Evolutionary conservation across 2,888 invertebrate species (phyloP), one percentile per base, ranked within the genome.

Genomic region (Hydrotaea diabolus): DNA sequence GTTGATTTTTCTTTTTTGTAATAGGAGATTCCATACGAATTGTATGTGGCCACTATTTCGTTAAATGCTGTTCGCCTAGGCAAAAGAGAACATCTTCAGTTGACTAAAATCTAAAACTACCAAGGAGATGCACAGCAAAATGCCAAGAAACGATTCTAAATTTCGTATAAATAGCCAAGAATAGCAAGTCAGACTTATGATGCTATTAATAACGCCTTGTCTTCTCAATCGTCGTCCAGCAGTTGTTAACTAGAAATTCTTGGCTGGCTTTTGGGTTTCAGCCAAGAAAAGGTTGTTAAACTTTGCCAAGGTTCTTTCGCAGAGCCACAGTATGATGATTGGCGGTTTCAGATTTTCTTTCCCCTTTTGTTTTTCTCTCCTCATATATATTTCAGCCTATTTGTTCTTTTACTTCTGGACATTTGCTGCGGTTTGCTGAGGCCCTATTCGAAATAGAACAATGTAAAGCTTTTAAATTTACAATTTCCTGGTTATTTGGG

Each of bases 381-480:
- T 31, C 7, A 36, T 49, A 21, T 36, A 19, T 39, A 36, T 74
- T 46, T 19, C 2, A 31, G 15, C 55, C 46, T 71, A 59, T 57
- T 19, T 11, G 0, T 31, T 49, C 19, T 23, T 75, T 62, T 62
- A 21, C 43, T 9, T 21, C 11, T 46, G 9, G 21, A 2, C 19
- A 26, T 39, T 46, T 43, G 21, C 23, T 69, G 46, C 13, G 15
- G 31, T 2, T 15, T 64, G 17, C 62, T 80, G 80, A 21, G 39
- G 21, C 23, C 80, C 80, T 80, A 53, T 21, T 77, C 55, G 7
- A 77, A 43, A 73, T 73, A 81, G 55, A 77, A 77, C 77, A 77
- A 46, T 81, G 66, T 59, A 77, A 76, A 77, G 73, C 64, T 66
- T 69, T 23, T 59, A 66, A 72, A 46, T 43, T 73, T 57, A 81